Evolutionary conservation across 2,797 vertebrate species (phyloP).

Genomic region (Sphenopsis melanotis): DNA sequence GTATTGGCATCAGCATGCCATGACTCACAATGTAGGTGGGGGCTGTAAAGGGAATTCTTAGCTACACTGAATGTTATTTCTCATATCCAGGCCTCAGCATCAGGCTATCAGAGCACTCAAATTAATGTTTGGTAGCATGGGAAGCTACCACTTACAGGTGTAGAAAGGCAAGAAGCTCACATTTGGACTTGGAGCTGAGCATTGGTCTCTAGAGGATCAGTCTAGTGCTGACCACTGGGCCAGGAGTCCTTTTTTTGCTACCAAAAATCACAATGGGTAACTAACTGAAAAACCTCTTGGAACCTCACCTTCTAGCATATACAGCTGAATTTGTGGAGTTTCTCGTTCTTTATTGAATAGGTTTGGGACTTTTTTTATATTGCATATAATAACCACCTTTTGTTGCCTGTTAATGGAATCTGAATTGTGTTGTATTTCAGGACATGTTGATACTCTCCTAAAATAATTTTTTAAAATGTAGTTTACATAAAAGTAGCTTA

Average conservation of each 20-base stretch:
- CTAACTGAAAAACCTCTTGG: neutral
- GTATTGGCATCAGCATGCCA: fast-evolving
- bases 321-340: neutral
- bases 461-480: neutral
- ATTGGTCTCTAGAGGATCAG: fast-evolving
- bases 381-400: too few species aligned
- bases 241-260: neutral
- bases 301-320: neutral
- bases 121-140: fast-evolving
- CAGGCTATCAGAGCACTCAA: neutral
- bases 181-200: neutral
- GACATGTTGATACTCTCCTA: neutral
- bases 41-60: neutral
- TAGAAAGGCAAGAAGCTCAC: neutral
- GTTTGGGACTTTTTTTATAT: neutral
- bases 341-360: neutral
- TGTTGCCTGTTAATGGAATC: neutral
- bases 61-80: neutral
- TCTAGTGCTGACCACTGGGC: neutral
- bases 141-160: neutral
- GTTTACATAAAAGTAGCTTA: neutral
- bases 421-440: neutral
- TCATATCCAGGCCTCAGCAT: neutral
- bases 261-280: neutral
- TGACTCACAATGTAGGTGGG: neutral